Base-by-base conservation (phyloP, 2,888 invertebrate genomes). In the Abrostola tripartita region DNA sequence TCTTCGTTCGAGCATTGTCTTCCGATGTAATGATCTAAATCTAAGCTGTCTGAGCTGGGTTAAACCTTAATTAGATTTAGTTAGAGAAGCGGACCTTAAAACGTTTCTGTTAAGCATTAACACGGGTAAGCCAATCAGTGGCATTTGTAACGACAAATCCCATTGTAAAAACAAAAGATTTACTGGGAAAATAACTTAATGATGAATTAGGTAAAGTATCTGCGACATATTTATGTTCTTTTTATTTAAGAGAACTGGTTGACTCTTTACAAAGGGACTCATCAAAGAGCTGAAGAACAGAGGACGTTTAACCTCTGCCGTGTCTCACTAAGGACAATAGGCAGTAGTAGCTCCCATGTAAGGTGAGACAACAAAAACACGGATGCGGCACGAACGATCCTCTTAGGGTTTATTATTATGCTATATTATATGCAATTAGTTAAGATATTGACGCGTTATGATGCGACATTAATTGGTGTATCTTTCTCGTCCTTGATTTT, bases 281-380 rank as follows among this genome's bases (percentile, higher is more conserved):
- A 69, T 80, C 65, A 75, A 73, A 72, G 71, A 74, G 61, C 68
- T 61, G 52, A 60, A 70, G 71, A 68, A 71, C 40, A 62, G 61
- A 71, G 24, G 14, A 56, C 71, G 58, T 64, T 76, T 76, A 76
- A 75, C 76, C 71, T 76, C 74, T 71, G 62, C 65, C 63, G 69
- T 69, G 73, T 81, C 76, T 79, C 77, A 76, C 65, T 74, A 80
- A 85, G 85, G 85, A 90, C 88, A 91, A 91, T 90, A 74, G 85
- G 74, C 80, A 75, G 85, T 86, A 81, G 73, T 80, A 73, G 76
- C 55, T 56, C 68, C 85, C 86, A 82, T 86, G 84, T 89, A 90
- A 83, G 85, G 86, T 76, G 64, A 54, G 47, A 68, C 71, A 85
- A 91, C 90, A 91, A 91, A 90, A 89, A 91, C 88, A 74, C 90